Evolutionary conservation across 2,888 invertebrate species (phyloP).

Genomic region (Pyrrhia umbra): DNA sequence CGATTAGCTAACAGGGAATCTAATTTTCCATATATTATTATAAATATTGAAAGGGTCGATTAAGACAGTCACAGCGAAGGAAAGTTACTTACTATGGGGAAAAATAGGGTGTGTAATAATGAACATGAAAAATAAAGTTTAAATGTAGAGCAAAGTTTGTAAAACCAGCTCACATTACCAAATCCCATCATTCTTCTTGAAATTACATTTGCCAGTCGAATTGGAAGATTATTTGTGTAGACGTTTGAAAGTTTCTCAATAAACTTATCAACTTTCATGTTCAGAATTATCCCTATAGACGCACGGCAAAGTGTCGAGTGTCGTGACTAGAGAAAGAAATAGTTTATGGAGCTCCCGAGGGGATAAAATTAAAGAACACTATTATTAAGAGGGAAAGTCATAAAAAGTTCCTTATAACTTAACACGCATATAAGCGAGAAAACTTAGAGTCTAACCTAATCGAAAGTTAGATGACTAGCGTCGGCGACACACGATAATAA

Average conservation of each 20-base stretch:
- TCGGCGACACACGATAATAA: conserved; percentile 76
- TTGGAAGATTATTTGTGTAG: conserved; percentile 36
- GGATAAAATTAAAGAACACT: conserved; percentile 76
- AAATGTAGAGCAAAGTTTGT: conserved; percentile 14
- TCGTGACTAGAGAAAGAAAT: conserved; percentile 83
- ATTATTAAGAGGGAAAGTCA: conserved; percentile 72
- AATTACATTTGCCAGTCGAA: conserved; percentile 50
- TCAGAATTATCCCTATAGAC: conserved; percentile 67
- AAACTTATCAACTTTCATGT: conserved; percentile 58
- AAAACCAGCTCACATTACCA: conserved; percentile 17
- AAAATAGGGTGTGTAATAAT: conserved; percentile 44
- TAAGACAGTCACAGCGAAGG: conserved; percentile 60
- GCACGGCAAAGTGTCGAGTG: conserved; percentile 73
- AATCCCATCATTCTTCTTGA: conserved; percentile 48
- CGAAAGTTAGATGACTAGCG: conserved; percentile 87
- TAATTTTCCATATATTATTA: conserved; percentile 72
- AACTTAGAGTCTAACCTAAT: conserved; percentile 81
- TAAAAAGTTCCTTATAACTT: conserved; percentile 67
- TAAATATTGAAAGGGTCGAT: conserved; percentile 62
- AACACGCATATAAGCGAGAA: conserved; percentile 69
- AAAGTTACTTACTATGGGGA: conserved; percentile 49
- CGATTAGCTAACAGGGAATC: conserved; percentile 80
- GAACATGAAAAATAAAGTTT: conserved; percentile 53
- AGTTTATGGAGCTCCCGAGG: conserved; percentile 70
- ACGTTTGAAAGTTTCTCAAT: conserved; percentile 38